Evolutionary conservation across 2,113 vertebrate species (phyloP), one percentile per base, ranked within the genome.

Genomic region (Trogon melanurus): DNA sequence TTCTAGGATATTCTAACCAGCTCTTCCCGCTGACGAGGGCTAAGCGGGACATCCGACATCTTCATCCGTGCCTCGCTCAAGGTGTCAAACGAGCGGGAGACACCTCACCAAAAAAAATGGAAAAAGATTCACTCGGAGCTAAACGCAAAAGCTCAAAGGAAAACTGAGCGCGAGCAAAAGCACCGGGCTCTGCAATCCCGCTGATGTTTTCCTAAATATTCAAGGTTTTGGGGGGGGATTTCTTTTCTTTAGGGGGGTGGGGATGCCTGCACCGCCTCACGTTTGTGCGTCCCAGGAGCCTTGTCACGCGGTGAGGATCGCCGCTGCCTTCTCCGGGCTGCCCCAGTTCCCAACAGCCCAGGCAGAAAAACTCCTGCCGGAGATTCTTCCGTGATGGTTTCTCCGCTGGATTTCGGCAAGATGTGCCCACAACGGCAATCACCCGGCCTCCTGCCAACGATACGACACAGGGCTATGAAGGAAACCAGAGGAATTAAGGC

Each of bases 11-110:
- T 84, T 80, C 23, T 47, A 78, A 91, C 80, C 23, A 92, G 79
- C 88, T 47, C 6, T 45, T 96, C 71, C 83, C 4, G 1, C 67
- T 85, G 65, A 45, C 3, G 58, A 85, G 56, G 67, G 23, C 48
- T 23, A 20, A 95, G 69, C 13, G 7, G 72, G 96, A 83, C 83
- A 92, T 91, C 96, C 88, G 91, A 83, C 91, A 57, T 57, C 89
- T 93, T 79, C 51, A 92, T 92, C 83, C 57, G 17, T 50, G 19
- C 79, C 1, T 70, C 4, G 48, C 93, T 95, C 79, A 80, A 94
- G 95, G 93, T 91, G 91, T 80, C 86, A 88, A 91, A 80, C 75
- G 76, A 90, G 95, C 57, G 83, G 91, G 89, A 93, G 91, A 85
- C 58, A 57, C 83, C 41, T 53, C 83, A 18, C 71, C 27, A 17